Percentiles rank a stretch among this genome's conserved stretches.
These are phyloP conservation scores for Caenorhabditis macrosperma DNA, from an alignment of 2,888 invertebrate species.

Conservation along the genomic window DNA sequence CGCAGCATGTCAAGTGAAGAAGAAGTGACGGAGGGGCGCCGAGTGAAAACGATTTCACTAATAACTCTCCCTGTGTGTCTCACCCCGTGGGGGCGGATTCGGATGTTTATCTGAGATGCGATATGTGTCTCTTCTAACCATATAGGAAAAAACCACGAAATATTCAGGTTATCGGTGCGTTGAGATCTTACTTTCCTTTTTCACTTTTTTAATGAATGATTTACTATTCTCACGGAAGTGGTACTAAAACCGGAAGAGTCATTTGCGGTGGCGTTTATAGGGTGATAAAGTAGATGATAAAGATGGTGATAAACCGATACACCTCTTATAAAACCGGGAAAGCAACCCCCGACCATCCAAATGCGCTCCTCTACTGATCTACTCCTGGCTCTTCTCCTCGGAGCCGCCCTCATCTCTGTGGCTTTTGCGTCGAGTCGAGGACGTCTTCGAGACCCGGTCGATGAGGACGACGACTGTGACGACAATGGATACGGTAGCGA, in stretches of 20 bases:
- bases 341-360: no score
- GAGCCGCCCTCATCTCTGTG: neutral
- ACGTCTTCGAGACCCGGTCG: neutral
- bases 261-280: no score
- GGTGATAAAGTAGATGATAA: no score
- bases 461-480: constrained; percentile 15
- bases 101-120: constrained; percentile 22
- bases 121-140: constrained; percentile 6
- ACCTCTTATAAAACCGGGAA: no score
- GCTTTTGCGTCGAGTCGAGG: neutral
- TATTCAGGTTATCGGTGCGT: constrained; percentile 51
- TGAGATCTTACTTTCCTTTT: constrained; percentile 32
- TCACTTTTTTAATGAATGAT: neutral
- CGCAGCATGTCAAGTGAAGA: constrained; percentile 16
- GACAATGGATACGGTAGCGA: constrained; percentile 7
- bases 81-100: constrained; percentile 29
- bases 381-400: constrained; percentile 15
- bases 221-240: neutral
- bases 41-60: constrained; percentile 56
- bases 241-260: no score
- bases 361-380: constrained; percentile 15
- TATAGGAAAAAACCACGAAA: constrained; percentile 19
- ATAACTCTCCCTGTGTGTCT: constrained; percentile 40
- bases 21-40: constrained; percentile 6
- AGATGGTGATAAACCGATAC: no score